Evolutionary conservation across 2,888 invertebrate species (phyloP).

Genomic region (Gisinianus flammeolus): DNA sequence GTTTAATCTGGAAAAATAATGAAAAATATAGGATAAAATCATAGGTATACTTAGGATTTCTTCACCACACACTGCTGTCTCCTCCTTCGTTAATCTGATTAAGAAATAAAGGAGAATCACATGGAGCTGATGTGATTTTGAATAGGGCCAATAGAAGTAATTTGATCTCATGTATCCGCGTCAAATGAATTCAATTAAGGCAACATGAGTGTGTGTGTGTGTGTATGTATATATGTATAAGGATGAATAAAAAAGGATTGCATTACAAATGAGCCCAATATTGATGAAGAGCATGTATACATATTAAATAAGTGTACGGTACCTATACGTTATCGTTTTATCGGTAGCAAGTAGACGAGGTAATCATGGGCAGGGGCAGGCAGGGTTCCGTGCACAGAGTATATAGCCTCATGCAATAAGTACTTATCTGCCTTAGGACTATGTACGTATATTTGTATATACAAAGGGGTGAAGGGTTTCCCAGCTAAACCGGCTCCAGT

Average conservation of each 20-base stretch:
- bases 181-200: constrained; percentile 16
- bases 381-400: not conserved
- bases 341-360: not conserved
- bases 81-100: constrained; percentile 27
- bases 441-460: too few species aligned
- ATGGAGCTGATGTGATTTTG: not conserved
- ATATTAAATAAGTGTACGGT: too few species aligned
- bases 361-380: not conserved
- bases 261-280: constrained; percentile 21
- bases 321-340: too few species aligned
- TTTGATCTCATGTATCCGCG: constrained; percentile 31
- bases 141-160: constrained; percentile 20
- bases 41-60: constrained; percentile 9
- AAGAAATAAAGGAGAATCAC: constrained; percentile 14
- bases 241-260: constrained; percentile 15
- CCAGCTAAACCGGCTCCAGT: constrained; percentile 24
- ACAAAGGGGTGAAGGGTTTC: constrained; percentile 9
- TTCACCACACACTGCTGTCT: constrained; percentile 11
- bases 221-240: not conserved
- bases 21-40: not conserved
- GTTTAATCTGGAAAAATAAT: constrained; percentile 27
- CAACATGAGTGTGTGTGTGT: not conserved
- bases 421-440: too few species aligned
- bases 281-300: not conserved
- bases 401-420: too few species aligned